These are phyloP conservation scores for Calvadosia cruxmelitensis DNA, from an alignment of 30 jellyfish, hydroid and myxozoan species.

Conservation along the genomic window DNA sequence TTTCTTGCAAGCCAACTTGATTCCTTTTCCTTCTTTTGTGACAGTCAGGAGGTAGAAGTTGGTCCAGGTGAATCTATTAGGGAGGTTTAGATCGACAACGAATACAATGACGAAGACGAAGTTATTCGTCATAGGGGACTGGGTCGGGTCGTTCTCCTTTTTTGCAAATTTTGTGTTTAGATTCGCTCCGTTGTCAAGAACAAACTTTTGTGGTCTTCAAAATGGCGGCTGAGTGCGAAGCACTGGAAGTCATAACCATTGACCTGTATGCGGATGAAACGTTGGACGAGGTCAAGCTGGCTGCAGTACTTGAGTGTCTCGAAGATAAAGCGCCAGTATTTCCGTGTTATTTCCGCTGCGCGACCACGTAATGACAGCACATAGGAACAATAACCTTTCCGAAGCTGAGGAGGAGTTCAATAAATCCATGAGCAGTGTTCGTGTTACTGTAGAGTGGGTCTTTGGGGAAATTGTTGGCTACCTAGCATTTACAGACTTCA, in stretches of 20 bases:
- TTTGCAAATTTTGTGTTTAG: not conserved
- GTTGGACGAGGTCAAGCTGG: too few relatives aligned
- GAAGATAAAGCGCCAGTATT: too few relatives aligned
- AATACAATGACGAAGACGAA: not conserved
- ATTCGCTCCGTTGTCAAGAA: too few relatives aligned
- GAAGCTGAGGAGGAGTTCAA: slow-evolving; percentile 35
- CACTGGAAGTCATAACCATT: too few relatives aligned
- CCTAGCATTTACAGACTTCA: slow-evolving; percentile 42
- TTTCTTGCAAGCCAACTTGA: not conserved
- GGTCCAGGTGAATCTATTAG: not conserved
- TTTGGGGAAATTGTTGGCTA: slow-evolving; percentile 53
- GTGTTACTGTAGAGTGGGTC: slow-evolving; percentile 64
- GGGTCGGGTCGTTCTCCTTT: too few relatives aligned
- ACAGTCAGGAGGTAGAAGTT: not conserved
- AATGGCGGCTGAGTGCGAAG: too few relatives aligned
- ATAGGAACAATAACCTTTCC: slow-evolving; percentile 16
- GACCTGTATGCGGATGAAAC: too few relatives aligned
- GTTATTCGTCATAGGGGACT: not conserved
- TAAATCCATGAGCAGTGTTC: slow-evolving; percentile 42
- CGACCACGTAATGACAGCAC: slow-evolving; percentile 25
- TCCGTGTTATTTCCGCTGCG: too few relatives aligned
- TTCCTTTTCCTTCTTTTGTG: not conserved
- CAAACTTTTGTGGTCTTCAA: too few relatives aligned
- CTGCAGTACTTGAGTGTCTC: too few relatives aligned
- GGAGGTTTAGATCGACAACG: too few relatives aligned